Conservation (phyloP, 2,797 vertebrate species). For the Hippopotamyrus pictus region DNA sequence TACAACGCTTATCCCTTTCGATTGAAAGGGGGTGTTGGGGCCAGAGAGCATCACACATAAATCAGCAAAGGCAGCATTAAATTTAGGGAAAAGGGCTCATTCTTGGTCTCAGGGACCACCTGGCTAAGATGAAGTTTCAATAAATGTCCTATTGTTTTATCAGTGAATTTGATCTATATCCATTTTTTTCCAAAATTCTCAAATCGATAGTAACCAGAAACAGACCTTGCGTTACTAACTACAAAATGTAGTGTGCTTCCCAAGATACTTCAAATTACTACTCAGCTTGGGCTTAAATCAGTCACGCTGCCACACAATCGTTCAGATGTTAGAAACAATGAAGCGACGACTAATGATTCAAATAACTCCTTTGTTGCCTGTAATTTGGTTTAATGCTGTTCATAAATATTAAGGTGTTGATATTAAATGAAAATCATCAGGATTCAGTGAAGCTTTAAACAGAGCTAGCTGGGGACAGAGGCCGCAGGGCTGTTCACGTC, state of each 20-base stretch:
- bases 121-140: not conserved
- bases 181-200: not conserved
- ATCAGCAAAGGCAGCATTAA: not conserved
- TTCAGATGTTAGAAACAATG: not conserved
- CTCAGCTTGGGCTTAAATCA: not conserved
- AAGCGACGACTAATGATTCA: not conserved
- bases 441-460: not conserved
- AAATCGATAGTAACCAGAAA: not conserved
- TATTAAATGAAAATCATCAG: not conserved
- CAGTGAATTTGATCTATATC: not conserved
- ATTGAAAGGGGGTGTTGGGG: not conserved
- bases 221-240: not conserved
- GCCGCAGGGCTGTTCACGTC: not conserved
- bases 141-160: not conserved
- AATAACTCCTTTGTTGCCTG: conserved; percentile 13
- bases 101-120: not conserved
- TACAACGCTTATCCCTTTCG: not conserved
- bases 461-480: not conserved
- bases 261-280: not conserved
- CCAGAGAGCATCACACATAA: not conserved
- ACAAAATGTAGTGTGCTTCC: not conserved
- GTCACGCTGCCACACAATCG: not conserved
- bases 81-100: not conserved
- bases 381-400: conserved; percentile 30
- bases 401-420: not conserved